Conservation (phyloP, 2,888 invertebrate genomes). For the Eutolmus rufibarbis region DNA sequence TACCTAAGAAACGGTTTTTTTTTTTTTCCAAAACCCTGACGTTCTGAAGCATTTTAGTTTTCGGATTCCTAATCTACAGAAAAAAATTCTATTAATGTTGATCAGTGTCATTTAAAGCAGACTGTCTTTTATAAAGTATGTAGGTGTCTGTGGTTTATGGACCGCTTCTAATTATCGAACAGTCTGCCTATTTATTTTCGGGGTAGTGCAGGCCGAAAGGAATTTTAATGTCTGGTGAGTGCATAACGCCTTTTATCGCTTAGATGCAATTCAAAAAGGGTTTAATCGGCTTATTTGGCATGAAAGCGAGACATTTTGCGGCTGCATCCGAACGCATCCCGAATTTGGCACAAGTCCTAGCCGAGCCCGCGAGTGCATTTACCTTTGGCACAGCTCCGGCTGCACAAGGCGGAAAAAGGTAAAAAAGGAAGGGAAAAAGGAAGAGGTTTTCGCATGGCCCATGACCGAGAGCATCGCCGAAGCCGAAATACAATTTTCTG, state of each 20-base stretch:
- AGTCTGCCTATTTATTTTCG: too few relatives aligned
- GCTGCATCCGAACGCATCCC: neutral
- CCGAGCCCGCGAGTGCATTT: neutral
- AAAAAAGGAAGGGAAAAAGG: neutral
- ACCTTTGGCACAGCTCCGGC: neutral
- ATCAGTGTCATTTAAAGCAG: too few relatives aligned
- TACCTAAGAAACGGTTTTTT: too few relatives aligned
- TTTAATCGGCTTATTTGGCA: neutral
- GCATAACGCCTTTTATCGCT: neutral
- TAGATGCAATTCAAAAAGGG: neutral
- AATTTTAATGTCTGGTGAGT: neutral
- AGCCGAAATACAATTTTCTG: constrained; percentile 6
- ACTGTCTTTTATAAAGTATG: too few relatives aligned
- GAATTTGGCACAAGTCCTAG: neutral
- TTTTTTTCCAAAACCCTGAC: too few relatives aligned
- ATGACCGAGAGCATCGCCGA: constrained; percentile 1
- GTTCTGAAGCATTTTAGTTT: too few relatives aligned
- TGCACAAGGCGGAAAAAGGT: neutral
- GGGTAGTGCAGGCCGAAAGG: too few relatives aligned
- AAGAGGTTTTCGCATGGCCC: neutral
- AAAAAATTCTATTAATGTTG: too few relatives aligned
- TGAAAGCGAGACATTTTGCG: neutral
- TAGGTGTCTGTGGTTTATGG: too few relatives aligned
- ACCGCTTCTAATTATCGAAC: too few relatives aligned
- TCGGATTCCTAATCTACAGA: too few relatives aligned